phyloP scores from a whole-genome alignment of 2,113 vertebrate genomes.

The Sinocyclocheilus maitianheensis region DNA sequence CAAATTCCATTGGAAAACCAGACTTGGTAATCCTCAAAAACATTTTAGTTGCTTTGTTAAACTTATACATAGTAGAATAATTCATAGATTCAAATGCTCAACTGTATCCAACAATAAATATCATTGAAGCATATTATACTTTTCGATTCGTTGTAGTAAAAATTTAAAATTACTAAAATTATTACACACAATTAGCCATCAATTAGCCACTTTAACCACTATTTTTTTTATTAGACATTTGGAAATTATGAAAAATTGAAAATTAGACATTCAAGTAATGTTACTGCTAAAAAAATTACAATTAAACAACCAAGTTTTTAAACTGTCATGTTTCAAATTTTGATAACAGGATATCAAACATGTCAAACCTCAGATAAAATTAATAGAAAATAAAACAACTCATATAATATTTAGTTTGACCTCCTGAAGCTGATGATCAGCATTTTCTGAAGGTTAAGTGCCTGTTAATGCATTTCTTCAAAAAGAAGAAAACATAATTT shows the following conservation, averaged over 20 bases:
- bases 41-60: no score
- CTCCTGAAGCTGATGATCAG: not conserved
- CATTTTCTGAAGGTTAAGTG: not conserved
- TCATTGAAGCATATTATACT: not conserved
- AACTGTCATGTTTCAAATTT: not conserved
- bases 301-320: no score
- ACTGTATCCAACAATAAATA: not conserved
- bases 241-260: no score
- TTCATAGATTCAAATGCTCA: no score
- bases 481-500: not conserved
- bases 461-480: not conserved
- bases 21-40: no score
- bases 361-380: not conserved
- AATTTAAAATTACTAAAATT: not conserved
- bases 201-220: not conserved
- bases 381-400: not conserved
- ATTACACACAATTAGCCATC: not conserved
- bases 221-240: no score
- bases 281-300: not conserved
- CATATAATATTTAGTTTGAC: not conserved
- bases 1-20: no score
- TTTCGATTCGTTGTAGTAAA: not conserved
- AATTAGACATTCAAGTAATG: not conserved
- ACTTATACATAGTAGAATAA: no score
- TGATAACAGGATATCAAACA: not conserved